Conservation (phyloP, 2,113 vertebrate species). For the Pleuronectes platessa region DNA sequence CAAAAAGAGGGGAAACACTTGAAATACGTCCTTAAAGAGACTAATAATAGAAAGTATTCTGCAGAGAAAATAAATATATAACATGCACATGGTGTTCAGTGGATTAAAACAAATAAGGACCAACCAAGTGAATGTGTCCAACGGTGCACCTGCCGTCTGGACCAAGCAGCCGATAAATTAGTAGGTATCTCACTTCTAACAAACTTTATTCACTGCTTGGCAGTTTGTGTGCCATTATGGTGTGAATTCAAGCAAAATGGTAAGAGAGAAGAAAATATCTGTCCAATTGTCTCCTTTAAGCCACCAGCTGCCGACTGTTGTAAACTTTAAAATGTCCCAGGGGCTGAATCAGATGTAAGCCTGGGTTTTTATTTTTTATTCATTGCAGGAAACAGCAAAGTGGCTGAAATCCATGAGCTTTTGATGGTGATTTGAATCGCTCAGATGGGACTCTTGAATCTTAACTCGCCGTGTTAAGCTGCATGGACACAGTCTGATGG, state of each 20-base stretch:
- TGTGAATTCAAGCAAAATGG: slow-evolving; percentile 15
- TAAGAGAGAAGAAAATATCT: slow-evolving; percentile 29
- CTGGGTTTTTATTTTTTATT: slow-evolving; percentile 35
- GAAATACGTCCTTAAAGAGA: slow-evolving; percentile 32
- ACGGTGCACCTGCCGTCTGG: slow-evolving; percentile 24
- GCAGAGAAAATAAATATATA: no score
- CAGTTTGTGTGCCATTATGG: slow-evolving; percentile 28
- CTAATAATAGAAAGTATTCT: slow-evolving; percentile 27
- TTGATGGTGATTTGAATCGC: slow-evolving; percentile 9
- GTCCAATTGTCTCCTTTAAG: slow-evolving; percentile 41
- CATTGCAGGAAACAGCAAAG: slow-evolving; percentile 31
- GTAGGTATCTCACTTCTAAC: slow-evolving; percentile 4
- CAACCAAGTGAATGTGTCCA: slow-evolving; percentile 19
- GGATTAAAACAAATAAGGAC: slow-evolving; percentile 25
- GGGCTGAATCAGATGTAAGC: slow-evolving; percentile 28
- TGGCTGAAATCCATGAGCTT: slow-evolving; percentile 30
- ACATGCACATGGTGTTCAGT: background rate
- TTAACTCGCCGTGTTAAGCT: slow-evolving; percentile 4
- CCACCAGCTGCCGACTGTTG: slow-evolving; percentile 37
- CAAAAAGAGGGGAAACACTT: slow-evolving; percentile 26
- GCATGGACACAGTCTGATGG: slow-evolving; percentile 14
- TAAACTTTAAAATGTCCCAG: slow-evolving; percentile 42
- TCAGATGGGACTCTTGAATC: slow-evolving; percentile 10
- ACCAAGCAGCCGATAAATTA: slow-evolving; percentile 25
- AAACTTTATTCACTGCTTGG: slow-evolving; percentile 27